Evolutionary conservation across 2,888 invertebrate species (phyloP).

Genomic region (Tinea semifulvella): DNA sequence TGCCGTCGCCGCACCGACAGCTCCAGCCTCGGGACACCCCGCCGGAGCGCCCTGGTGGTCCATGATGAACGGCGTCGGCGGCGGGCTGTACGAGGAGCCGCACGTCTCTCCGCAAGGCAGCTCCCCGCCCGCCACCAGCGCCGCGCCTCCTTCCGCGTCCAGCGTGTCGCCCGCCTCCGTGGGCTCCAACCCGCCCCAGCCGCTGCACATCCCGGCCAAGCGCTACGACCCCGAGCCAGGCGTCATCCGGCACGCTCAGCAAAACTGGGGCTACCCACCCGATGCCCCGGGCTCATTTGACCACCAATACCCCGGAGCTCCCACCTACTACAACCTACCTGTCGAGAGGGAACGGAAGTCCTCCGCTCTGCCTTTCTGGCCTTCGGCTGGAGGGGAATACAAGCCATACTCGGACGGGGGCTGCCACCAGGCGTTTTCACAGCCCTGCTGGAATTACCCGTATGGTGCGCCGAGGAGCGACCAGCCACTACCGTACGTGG

Average conservation of each 20-base stretch:
- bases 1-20: conserved; percentile 75
- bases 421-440: conserved; percentile 76
- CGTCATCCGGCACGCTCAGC: conserved; percentile 80
- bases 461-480: conserved; percentile 71
- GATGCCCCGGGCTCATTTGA: conserved; percentile 71
- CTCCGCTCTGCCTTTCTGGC: conserved; percentile 73
- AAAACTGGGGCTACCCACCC: conserved; percentile 79
- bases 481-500: conserved; percentile 75
- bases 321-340: conserved; percentile 80
- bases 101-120: conserved; percentile 66
- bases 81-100: conserved; percentile 80
- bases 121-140: conserved; percentile 75
- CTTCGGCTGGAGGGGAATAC: conserved; percentile 70
- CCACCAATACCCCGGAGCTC: conserved; percentile 75
- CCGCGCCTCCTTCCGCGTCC: conserved; percentile 68
- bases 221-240: conserved; percentile 74
- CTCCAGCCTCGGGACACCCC: conserved; percentile 84
- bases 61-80: conserved; percentile 84
- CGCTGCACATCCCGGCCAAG: conserved; percentile 90
- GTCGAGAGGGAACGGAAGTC: conserved; percentile 72
- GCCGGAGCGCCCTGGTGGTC: conserved; percentile 87
- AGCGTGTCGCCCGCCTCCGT: conserved; percentile 68
- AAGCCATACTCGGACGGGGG: conserved; percentile 66
- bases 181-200: conserved; percentile 76
- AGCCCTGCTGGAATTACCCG: conserved; percentile 80